A percentile compares a stretch with the other conserved stretches of the same genome.
Conservation (phyloP, 2,888 invertebrate genomes). For the Frankliniella fusca region DNA sequence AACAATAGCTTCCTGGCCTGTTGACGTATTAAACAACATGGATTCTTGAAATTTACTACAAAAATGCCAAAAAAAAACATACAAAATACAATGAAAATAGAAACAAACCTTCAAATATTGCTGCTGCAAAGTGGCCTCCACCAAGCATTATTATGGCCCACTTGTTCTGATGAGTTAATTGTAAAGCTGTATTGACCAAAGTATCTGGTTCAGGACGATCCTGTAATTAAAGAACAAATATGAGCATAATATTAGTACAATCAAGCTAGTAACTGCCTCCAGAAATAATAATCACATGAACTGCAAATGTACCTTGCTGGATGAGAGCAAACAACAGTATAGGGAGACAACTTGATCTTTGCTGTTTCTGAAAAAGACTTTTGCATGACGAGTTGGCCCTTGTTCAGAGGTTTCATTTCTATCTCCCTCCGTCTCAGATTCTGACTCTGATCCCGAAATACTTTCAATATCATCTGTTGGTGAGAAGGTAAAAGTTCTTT, state of each 20-base stretch:
- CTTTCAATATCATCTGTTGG: slow-evolving; percentile 59
- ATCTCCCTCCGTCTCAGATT: slow-evolving; percentile 46
- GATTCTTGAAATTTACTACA: background rate
- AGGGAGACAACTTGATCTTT: slow-evolving; percentile 67
- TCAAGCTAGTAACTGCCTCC: background rate
- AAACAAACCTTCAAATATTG: slow-evolving; percentile 56
- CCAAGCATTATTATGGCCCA: slow-evolving; percentile 80
- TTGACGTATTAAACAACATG: slow-evolving; percentile 7
- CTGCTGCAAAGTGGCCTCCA: slow-evolving; percentile 78
- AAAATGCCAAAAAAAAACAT: slow-evolving; percentile 5
- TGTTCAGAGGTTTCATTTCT: slow-evolving; percentile 43
- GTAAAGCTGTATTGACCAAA: slow-evolving; percentile 45
- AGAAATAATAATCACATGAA: background rate
- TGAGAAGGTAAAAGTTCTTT: background rate
- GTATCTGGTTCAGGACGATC: slow-evolving; percentile 41
- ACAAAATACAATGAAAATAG: slow-evolving; percentile 9
- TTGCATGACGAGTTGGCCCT: slow-evolving; percentile 60
- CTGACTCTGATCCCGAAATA: slow-evolving; percentile 60
- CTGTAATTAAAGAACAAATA: slow-evolving; percentile 31
- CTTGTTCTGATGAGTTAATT: slow-evolving; percentile 43
- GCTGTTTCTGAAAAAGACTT: slow-evolving; percentile 67
- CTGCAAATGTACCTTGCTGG: slow-evolving; percentile 58
- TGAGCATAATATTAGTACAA: slow-evolving; percentile 29
- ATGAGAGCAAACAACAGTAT: slow-evolving; percentile 67
- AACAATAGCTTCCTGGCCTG: slow-evolving; percentile 51